Conservation (phyloP, 2,888 invertebrate genomes). For the Dioctria rufipes region DNA sequence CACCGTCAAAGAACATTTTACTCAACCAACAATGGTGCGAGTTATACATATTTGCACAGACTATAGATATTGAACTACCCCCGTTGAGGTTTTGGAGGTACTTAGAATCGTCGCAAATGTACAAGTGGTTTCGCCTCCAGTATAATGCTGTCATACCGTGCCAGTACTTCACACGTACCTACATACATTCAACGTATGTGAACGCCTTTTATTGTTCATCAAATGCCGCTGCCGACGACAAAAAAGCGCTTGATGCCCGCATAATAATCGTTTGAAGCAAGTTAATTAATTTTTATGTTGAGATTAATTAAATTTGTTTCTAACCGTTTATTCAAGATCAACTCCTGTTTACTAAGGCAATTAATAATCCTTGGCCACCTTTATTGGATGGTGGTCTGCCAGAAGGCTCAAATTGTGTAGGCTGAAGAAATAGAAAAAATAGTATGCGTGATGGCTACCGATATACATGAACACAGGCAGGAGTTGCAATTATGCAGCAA, state of each 20-base stretch:
- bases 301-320: constrained; percentile 34
- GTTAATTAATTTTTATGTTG: constrained; percentile 38
- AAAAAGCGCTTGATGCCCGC: constrained; percentile 9
- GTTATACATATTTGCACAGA: constrained; percentile 21
- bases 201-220: constrained; percentile 11
- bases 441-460: not conserved
- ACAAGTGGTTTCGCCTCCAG: constrained; percentile 32
- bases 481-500: not conserved
- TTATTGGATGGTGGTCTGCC: not conserved
- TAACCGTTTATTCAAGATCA: constrained; percentile 28
- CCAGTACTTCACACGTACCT: constrained; percentile 8
- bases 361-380: constrained; percentile 31
- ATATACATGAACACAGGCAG: not conserved
- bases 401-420: not conserved
- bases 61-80: constrained; percentile 30
- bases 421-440: constrained; percentile 8
- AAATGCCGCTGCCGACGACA: not conserved
- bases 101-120: constrained; percentile 40
- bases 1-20: constrained; percentile 44
- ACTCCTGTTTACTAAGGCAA: not conserved
- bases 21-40: constrained; percentile 28
- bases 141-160: not conserved
- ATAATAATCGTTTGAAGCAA: constrained; percentile 24
- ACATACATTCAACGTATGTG: not conserved
- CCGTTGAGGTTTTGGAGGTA: not conserved